These are phyloP conservation scores for Sebastes hopkinsi DNA, from an alignment of 2,797 vertebrate genomes.

Conservation along the genomic window DNA sequence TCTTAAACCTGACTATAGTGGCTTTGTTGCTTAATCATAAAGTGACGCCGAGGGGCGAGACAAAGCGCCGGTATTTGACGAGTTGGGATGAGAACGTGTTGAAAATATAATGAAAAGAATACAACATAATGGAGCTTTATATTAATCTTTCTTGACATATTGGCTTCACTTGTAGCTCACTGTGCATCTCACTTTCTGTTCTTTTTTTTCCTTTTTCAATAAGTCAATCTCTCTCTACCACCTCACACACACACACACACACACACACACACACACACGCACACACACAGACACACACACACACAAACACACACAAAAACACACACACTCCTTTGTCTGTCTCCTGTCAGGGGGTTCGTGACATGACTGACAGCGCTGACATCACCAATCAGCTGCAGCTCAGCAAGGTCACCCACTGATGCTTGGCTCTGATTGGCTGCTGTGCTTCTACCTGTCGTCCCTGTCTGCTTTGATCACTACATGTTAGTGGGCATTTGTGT, in stretches of 20 bases:
- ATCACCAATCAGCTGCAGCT: slow-evolving; percentile 88
- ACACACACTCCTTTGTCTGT: slow-evolving; percentile 34
- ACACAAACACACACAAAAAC: slow-evolving; percentile 7
- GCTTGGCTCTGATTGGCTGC: slow-evolving; percentile 85
- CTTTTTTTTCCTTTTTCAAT: not conserved
- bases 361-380: slow-evolving; percentile 86
- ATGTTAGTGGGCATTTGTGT: slow-evolving; percentile 46
- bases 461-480: slow-evolving; percentile 89
- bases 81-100: no score
- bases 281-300: not conserved
- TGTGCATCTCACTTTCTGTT: not conserved
- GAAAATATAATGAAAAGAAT: not conserved
- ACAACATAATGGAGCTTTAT: not conserved
- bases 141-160: not conserved
- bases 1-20: no score
- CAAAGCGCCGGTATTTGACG: no score
- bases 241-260: not conserved
- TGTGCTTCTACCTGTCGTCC: slow-evolving; percentile 85
- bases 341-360: slow-evolving; percentile 77
- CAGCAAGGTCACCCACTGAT: slow-evolving; percentile 87
- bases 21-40: no score
- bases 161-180: not conserved
- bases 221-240: not conserved
- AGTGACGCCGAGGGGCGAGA: no score
- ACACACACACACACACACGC: not conserved